These are phyloP conservation scores for Lamproptera curius DNA, from an alignment of 2,888 invertebrate species.

Conservation along the genomic window DNA sequence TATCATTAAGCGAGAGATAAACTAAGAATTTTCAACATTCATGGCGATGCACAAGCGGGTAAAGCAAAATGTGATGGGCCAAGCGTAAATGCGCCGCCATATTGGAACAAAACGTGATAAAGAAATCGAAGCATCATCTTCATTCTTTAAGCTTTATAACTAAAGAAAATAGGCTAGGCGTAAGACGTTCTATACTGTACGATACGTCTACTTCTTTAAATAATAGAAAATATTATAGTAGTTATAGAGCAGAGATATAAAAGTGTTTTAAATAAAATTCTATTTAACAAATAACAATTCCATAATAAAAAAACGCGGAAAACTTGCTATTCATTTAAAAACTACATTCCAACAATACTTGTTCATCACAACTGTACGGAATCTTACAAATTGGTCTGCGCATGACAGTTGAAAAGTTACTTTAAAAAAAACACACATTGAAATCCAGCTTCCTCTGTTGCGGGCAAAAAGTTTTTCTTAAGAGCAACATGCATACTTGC, in stretches of 20 bases:
- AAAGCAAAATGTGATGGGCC: background rate
- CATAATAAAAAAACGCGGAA: background rate
- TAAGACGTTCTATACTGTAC: too few species aligned
- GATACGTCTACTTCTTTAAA: too few species aligned
- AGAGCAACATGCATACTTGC: slow-evolving; percentile 16
- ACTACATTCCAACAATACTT: too few species aligned
- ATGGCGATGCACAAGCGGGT: background rate
- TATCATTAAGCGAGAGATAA: background rate
- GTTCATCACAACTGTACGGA: too few species aligned
- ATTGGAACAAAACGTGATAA: background rate
- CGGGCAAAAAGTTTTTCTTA: slow-evolving; percentile 16
- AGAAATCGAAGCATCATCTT: too few species aligned
- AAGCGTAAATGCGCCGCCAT: background rate
- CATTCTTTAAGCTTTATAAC: too few species aligned
- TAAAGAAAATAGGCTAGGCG: too few species aligned
- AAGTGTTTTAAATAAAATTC: too few species aligned
- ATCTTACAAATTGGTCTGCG: too few species aligned
- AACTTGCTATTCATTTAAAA: too few species aligned
- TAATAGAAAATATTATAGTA: too few species aligned
- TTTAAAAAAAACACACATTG: slow-evolving; percentile 12
- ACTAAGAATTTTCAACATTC: slow-evolving; percentile 4
- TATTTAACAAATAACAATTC: background rate
- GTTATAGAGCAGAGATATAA: too few species aligned
- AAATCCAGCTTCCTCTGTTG: slow-evolving; percentile 5
- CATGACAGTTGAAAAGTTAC: slow-evolving; percentile 3